Evolutionary conservation across 2,113 vertebrate genomes (phyloP).

Genomic region (Castor canadensis): DNA sequence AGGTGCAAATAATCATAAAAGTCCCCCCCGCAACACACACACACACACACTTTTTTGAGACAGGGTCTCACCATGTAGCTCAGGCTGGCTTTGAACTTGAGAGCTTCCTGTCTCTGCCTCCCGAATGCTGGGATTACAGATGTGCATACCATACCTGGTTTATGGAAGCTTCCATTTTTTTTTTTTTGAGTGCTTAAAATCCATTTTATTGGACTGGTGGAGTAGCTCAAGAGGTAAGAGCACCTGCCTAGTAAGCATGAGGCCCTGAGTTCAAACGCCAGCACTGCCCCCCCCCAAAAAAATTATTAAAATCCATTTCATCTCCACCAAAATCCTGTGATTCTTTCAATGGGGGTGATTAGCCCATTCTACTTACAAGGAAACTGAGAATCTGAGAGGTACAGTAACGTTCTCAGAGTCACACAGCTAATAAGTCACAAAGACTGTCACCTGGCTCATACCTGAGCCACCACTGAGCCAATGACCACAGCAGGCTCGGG

Average conservation of each 20-base stretch:
- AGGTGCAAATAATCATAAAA: neutral
- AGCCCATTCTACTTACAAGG: neutral
- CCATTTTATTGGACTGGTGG: neutral
- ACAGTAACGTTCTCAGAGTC: neutral
- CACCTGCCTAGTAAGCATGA: too few species aligned
- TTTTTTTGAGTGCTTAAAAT: neutral
- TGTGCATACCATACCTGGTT: too few species aligned
- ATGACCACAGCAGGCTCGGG: neutral
- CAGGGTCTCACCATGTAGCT: too few species aligned
- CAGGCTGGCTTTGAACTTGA: too few species aligned
- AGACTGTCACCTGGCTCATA: neutral
- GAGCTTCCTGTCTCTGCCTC: too few species aligned
- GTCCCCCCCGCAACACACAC: too few species aligned
- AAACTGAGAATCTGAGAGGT: neutral
- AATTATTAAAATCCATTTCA: neutral
- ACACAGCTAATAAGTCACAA: neutral
- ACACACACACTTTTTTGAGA: neutral
- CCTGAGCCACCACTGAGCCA: neutral
- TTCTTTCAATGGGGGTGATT: neutral
- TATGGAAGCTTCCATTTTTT: neutral
- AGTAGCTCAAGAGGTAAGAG: too few species aligned
- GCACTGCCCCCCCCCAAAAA: too few species aligned
- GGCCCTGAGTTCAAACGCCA: neutral
- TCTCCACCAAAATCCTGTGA: neutral
- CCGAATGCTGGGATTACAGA: too few species aligned